Evolutionary conservation across 2,113 vertebrate genomes (phyloP).

Genomic region (Delphinus delphis): DNA sequence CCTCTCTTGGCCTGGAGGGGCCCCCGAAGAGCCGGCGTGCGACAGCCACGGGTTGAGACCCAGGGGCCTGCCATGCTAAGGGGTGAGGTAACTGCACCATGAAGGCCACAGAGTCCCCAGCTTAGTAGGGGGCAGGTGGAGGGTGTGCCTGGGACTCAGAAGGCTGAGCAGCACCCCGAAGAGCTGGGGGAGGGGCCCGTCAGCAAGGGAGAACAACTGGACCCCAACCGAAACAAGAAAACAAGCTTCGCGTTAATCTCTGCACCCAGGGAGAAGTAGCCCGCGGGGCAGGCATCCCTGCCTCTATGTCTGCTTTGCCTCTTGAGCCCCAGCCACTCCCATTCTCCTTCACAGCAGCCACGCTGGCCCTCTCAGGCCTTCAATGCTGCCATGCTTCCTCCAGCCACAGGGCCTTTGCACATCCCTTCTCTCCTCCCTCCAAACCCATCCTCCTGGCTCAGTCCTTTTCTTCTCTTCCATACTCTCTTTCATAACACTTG

Average conservation of each 20-base stretch:
- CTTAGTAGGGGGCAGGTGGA: neutral
- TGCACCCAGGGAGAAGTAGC: rapidly evolving
- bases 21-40: neutral
- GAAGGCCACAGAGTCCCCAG: neutral
- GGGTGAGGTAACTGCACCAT: too few relatives aligned
- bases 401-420: neutral
- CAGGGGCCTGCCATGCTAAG: neutral
- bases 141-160: neutral
- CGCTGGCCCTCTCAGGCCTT: too few relatives aligned
- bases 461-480: neutral
- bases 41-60: neutral
- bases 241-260: neutral
- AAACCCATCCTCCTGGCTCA: neutral
- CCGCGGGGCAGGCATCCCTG: rapidly evolving
- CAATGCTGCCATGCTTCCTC: too few relatives aligned
- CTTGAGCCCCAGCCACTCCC: rapidly evolving
- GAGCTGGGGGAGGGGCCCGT: too few relatives aligned
- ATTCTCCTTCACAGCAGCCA: neutral
- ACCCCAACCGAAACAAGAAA: neutral
- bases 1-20: neutral
- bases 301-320: neutral
- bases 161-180: neutral
- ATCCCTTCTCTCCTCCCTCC: neutral
- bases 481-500: neutral
- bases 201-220: neutral